Base-by-base conservation (phyloP, 2,888 invertebrate genomes). In the Chymomyza amoena region DNA sequence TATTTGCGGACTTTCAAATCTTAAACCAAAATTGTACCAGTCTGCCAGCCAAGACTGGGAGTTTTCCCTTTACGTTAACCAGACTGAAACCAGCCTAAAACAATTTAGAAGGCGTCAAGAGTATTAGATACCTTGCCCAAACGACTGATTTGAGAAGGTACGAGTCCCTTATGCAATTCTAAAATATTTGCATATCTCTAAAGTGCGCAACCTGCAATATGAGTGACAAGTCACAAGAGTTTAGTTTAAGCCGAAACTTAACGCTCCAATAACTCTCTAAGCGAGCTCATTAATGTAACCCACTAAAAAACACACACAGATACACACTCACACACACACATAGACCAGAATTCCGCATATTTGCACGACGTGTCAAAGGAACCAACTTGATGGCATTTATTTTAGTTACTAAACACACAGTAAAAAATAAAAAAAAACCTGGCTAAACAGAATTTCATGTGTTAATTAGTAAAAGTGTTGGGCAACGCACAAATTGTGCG, bases 381-480 rank as follows among this genome's bases (percentile, higher is more conserved):
- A 51, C 15, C 16, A 13, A 15, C n/a, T 51, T 16, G 61, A 18
- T 39, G 64, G 13, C 65, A 69, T 75, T 69, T 75, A 76, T 68
- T 66, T 72, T 60, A 75, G 74, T 70, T 70, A 18, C 64, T 59
- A 75, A 66, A 54, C 6, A 52, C 64, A 45, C 7, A 39, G 50
- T 59, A 56, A 13, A 7, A n/a, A 15, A 25, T 25, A 25, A 20
- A 13, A 45, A 39, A 39, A 4, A 5, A 10, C 13, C 4, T 60
- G 63, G 63, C 67, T 15, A 52, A 50, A 50, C 59, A 56, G 62
- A 64, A 66, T 70, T 67, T 71, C 66, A 66, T 71, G 76, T 70
- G 73, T 80, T 80, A 79, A 80, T 79, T 80, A 80, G 78, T 69
- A 64, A 66, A 73, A 59, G 65, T 69, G 64, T 66, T 60, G 64